These are phyloP conservation scores for Saccostrea glomerata DNA, from an alignment of 1,140 invertebrate species.

Conservation along the genomic window DNA sequence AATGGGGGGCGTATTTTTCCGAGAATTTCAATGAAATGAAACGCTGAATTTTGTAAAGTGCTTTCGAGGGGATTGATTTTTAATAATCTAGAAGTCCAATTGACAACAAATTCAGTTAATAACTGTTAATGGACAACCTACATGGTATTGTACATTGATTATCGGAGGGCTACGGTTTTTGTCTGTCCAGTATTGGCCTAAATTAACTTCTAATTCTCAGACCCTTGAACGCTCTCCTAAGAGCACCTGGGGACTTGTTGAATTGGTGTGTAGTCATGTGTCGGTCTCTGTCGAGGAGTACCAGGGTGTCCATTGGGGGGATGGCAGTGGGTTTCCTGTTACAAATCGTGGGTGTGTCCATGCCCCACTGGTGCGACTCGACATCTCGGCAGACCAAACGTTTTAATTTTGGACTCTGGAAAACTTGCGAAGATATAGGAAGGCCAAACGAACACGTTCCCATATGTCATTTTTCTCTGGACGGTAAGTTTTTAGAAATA, in stretches of 20 bases:
- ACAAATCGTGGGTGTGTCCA: not conserved
- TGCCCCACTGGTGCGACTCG: slow-evolving; percentile 16
- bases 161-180: not conserved
- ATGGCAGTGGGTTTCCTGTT: slow-evolving; percentile 4
- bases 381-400: not conserved
- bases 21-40: too few relatives aligned
- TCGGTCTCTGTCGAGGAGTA: not conserved
- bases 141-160: not conserved
- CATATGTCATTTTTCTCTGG: not conserved
- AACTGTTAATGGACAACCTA: slow-evolving; percentile 3
- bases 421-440: slow-evolving; percentile 1
- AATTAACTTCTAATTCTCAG: not conserved
- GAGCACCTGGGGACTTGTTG: not conserved
- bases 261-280: not conserved
- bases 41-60: too few relatives aligned
- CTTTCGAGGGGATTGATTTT: too few relatives aligned
- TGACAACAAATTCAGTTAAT: not conserved
- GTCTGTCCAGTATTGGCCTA: not conserved
- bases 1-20: too few relatives aligned
- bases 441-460: slow-evolving; percentile 1
- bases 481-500: not conserved
- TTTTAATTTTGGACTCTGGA: slow-evolving; percentile 4
- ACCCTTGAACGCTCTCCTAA: not conserved
- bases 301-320: not conserved
- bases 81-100: too few relatives aligned